These are phyloP conservation scores for Apamea monoglypha DNA, from an alignment of 2,888 invertebrate species.

Conservation along the genomic window DNA sequence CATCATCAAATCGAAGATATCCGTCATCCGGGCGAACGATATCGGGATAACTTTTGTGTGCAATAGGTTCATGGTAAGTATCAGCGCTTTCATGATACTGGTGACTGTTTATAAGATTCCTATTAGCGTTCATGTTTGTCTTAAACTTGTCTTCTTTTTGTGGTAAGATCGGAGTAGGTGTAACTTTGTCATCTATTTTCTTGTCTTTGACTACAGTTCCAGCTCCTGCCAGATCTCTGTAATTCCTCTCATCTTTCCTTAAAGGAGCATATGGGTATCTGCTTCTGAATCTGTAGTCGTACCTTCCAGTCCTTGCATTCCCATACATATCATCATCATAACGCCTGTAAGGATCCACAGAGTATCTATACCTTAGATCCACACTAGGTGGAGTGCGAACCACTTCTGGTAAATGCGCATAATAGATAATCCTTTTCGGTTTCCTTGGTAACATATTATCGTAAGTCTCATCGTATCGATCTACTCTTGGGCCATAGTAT, in stretches of 20 bases:
- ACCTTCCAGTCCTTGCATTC: conserved; percentile 82
- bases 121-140: conserved; percentile 73
- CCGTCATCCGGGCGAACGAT: conserved; percentile 81
- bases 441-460: conserved; percentile 85
- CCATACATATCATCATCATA: conserved; percentile 84
- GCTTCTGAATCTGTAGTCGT: conserved; percentile 85
- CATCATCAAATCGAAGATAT: conserved; percentile 85
- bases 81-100: conserved; percentile 84
- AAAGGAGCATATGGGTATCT: conserved; percentile 86
- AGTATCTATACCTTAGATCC: conserved; percentile 89
- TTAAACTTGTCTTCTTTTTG: conserved; percentile 84
- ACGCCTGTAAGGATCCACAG: conserved; percentile 85
- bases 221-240: conserved; percentile 85
- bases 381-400: conserved; percentile 91
- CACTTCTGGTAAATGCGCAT: conserved; percentile 93
- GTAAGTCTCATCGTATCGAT: conserved; percentile 85
- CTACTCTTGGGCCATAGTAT: conserved; percentile 79
- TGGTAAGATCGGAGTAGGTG: conserved; percentile 85
- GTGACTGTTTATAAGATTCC: conserved; percentile 85
- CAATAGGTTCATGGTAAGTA: conserved; percentile 77
- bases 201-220: conserved; percentile 84
- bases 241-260: conserved; percentile 86
- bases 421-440: conserved; percentile 92
- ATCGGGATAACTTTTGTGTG: conserved; percentile 83
- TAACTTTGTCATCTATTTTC: conserved; percentile 85